phyloP scores from a whole-genome alignment of 2,113 vertebrate genomes.

The Aphelocoma coerulescens region DNA sequence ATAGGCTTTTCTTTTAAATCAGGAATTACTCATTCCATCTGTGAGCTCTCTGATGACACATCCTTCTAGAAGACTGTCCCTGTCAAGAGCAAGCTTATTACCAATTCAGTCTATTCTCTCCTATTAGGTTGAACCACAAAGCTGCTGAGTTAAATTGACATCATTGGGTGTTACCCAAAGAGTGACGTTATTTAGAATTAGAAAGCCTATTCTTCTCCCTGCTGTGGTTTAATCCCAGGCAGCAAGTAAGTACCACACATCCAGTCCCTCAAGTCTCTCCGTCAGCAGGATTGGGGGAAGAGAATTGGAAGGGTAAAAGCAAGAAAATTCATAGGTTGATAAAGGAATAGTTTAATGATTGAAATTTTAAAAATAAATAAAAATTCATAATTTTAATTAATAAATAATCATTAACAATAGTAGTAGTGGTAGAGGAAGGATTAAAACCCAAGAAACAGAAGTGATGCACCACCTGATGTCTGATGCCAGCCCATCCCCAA shows the following conservation, averaged over 20 bases:
- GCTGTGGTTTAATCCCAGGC: neutral
- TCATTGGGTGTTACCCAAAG: neutral
- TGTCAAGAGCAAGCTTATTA: neutral
- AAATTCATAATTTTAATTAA: no score
- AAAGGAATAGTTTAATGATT: neutral
- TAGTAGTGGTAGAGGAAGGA: neutral
- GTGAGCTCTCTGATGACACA: neutral
- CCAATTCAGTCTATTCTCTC: neutral
- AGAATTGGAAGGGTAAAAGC: neutral
- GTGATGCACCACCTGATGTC: no score
- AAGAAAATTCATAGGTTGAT: neutral
- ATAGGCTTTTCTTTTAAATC: neutral
- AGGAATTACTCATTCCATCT: neutral
- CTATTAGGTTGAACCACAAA: neutral
- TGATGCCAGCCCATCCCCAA: accelerated
- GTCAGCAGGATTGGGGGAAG: neutral
- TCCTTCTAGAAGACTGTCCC: neutral
- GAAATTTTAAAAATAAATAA: neutral
- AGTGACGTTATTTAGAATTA: neutral
- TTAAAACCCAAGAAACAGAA: neutral
- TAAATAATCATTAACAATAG: neutral
- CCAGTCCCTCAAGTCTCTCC: neutral
- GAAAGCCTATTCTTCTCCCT: neutral
- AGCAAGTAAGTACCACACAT: neutral
- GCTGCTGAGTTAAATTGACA: neutral